Conservation (phyloP, 2,797 vertebrate genomes). For the Sorex maritimensis region DNA sequence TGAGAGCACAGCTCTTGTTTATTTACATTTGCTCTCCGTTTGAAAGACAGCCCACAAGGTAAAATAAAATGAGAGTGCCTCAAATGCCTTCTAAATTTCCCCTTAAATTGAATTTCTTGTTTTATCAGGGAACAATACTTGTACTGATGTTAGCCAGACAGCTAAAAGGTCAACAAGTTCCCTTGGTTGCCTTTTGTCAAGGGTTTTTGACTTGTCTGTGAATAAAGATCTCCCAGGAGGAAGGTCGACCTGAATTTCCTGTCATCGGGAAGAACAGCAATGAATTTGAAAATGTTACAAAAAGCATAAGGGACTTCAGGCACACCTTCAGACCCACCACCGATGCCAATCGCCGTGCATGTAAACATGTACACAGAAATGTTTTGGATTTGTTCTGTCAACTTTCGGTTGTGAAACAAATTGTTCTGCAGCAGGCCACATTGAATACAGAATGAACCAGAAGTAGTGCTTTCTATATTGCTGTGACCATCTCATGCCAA, state of each 20-base stretch:
- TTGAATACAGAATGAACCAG: conserved; percentile 91
- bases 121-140: conserved; percentile 94
- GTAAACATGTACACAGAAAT: conserved; percentile 93
- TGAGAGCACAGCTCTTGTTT: conserved; percentile 85
- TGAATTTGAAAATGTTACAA: conserved; percentile 95
- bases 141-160: conserved; percentile 94
- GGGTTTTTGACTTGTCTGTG: conserved; percentile 95
- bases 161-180: conserved; percentile 94
- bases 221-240: conserved; percentile 94
- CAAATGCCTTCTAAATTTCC: conserved; percentile 90
- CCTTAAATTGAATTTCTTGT: conserved; percentile 93
- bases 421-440: conserved; percentile 90
- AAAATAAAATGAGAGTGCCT: conserved; percentile 92
- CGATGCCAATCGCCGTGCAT: conserved; percentile 91
- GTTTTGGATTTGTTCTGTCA: conserved; percentile 95
- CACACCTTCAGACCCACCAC: conserved; percentile 91
- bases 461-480: conserved; percentile 67
- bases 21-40: conserved; percentile 91
- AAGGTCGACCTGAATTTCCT: conserved; percentile 92
- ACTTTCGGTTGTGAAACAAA: conserved; percentile 93
- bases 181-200: conserved; percentile 94
- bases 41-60: conserved; percentile 91
- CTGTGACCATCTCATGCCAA: conserved; percentile 75
- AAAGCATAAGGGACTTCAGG: conserved; percentile 93
- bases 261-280: conserved; percentile 93